A percentile compares a stretch with the other conserved stretches of the same genome.
phyloP scores from a whole-genome alignment of 2,113 vertebrate species.

The Propithecus coquereli region DNA sequence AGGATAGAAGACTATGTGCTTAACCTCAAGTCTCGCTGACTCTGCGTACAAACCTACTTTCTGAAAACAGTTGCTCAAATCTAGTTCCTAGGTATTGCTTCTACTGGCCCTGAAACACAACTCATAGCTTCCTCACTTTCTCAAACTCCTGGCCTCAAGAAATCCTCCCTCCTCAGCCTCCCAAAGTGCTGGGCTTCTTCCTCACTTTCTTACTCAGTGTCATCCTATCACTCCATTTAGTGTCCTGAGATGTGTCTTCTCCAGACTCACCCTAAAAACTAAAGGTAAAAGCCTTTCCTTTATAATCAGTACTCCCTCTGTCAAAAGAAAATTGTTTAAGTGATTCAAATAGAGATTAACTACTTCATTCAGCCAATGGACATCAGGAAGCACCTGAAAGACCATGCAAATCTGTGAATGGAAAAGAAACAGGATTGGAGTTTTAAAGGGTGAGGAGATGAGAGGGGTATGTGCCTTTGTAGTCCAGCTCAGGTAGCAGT shows the following conservation, averaged over 20 bases:
- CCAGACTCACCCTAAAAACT: neutral
- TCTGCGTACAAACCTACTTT: neutral
- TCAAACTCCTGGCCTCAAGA: neutral
- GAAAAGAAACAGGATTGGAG: neutral
- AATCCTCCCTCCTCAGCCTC: too few species aligned
- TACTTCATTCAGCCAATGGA: neutral
- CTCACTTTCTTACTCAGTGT: neutral
- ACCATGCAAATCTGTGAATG: neutral
- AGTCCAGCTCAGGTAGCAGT: neutral
- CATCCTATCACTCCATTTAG: neutral
- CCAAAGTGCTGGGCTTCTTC: neutral
- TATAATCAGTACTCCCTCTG: neutral
- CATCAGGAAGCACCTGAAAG: neutral
- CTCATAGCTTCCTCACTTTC: neutral
- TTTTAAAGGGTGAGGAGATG: neutral
- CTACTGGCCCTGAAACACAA: neutral
- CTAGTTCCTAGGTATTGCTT: neutral
- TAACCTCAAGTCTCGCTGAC: neutral
- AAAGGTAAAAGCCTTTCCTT: conserved; percentile 4
- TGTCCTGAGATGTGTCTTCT: neutral
- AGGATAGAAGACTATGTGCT: accelerated
- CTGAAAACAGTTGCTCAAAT: neutral
- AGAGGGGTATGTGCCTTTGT: neutral
- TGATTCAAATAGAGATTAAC: neutral
- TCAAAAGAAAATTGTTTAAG: neutral